phyloP scores from a whole-genome alignment of 2,113 vertebrate species.

The Clinocottus analis region DNA sequence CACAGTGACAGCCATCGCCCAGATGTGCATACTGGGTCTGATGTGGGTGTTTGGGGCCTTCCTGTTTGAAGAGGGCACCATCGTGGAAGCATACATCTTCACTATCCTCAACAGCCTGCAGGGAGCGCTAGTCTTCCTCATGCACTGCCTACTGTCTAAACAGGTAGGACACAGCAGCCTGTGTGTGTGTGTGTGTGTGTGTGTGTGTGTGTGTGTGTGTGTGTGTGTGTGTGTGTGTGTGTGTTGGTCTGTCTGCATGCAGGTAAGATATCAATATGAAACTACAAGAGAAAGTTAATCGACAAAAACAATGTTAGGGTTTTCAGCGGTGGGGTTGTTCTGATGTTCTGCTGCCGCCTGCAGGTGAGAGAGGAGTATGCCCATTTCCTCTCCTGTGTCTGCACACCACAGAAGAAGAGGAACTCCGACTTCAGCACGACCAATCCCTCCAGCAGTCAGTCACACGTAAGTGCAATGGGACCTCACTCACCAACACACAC shows the following conservation, averaged over 20 bases:
- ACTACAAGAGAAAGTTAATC: background rate
- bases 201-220: conserved; percentile 10
- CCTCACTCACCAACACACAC: background rate
- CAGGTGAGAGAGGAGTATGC: conserved; percentile 89
- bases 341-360: conserved; percentile 64
- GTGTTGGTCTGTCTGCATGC: background rate
- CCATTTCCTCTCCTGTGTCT: conserved; percentile 74
- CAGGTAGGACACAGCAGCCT: conserved; percentile 74
- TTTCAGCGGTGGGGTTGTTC: background rate
- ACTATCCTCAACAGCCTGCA: conserved; percentile 89
- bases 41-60: conserved; percentile 91
- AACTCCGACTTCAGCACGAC: conserved; percentile 83
- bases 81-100: conserved; percentile 81
- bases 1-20: conserved; percentile 87
- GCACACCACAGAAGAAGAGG: conserved; percentile 73
- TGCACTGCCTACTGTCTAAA: conserved; percentile 90
- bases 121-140: conserved; percentile 86
- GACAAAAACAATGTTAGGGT: background rate
- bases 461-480: conserved; percentile 62
- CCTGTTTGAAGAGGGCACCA: conserved; percentile 75
- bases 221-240: background rate
- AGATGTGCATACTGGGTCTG: conserved; percentile 88
- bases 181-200: background rate
- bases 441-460: conserved; percentile 79
- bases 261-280: background rate